Conservation (phyloP, 1,140 invertebrate genomes). For the Drosophila yakuba region DNA sequence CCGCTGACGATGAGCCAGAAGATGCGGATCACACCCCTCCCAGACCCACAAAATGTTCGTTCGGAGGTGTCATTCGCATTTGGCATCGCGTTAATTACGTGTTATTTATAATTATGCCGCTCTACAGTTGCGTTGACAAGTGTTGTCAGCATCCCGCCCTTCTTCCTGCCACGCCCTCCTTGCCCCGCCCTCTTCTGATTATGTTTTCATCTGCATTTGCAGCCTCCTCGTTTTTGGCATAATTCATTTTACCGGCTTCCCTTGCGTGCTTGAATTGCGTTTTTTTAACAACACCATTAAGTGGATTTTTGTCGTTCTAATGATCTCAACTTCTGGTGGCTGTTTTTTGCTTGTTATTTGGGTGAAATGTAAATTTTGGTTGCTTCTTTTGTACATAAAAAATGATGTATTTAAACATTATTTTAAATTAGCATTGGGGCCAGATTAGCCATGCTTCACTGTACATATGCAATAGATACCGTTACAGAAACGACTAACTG, state of each 20-base stretch:
- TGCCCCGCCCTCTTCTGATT: constrained; percentile 4
- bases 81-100: constrained; percentile 79
- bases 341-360: no score
- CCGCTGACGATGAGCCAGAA: constrained; percentile 4
- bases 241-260: constrained; percentile 47
- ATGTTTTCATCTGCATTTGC: constrained; percentile 36
- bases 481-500: constrained; percentile 34
- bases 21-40: constrained; percentile 9
- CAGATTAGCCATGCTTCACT: constrained; percentile 11
- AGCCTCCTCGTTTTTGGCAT: constrained; percentile 29
- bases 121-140: constrained; percentile 77
- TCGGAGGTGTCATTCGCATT: constrained; percentile 77
- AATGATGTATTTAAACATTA: no score
- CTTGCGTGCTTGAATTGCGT: constrained; percentile 49
- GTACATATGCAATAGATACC: constrained; percentile 33
- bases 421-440: no score
- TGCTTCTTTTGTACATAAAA: no score
- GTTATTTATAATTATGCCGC: constrained; percentile 82
- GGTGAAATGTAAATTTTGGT: no score
- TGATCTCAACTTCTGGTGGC: background rate
- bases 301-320: background rate
- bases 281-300: constrained; percentile 18
- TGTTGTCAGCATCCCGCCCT: constrained; percentile 64
- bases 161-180: background rate
- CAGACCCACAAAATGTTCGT: constrained; percentile 19